Evolutionary conservation across 2,113 vertebrate species (phyloP).

Genomic region (Notechis scutatus): DNA sequence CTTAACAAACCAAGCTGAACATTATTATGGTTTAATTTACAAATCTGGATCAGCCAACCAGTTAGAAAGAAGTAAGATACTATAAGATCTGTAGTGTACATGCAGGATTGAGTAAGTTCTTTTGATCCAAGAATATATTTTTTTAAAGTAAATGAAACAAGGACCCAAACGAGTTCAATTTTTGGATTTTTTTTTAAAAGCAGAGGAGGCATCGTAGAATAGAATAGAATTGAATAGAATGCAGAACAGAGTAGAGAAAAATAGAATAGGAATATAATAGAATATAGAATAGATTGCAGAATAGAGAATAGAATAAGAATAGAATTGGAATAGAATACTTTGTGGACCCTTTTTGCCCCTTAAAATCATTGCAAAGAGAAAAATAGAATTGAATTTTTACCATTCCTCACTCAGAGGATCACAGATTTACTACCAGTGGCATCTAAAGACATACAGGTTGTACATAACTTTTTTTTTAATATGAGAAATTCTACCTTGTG

Average conservation of each 20-base stretch:
- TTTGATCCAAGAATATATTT: not conserved
- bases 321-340: no score
- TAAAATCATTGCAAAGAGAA: not conserved
- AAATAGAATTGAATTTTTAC: not conserved
- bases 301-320: no score
- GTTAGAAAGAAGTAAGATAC: no score
- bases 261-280: no score
- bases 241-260: no score
- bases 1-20: not conserved
- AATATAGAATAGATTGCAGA: no score
- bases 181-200: not conserved
- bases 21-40: not conserved
- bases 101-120: not conserved
- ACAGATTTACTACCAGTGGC: not conserved
- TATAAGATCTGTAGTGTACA: not conserved
- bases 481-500: not conserved
- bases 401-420: not conserved
- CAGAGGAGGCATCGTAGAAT: no score
- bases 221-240: no score
- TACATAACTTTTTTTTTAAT: not conserved
- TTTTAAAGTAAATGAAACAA: not conserved
- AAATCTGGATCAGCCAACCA: not conserved
- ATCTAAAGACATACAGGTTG: not conserved
- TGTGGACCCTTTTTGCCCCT: not conserved
- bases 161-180: not conserved